Conservation (phyloP, 2,888 invertebrate genomes). For the Notodonta dromedarius region DNA sequence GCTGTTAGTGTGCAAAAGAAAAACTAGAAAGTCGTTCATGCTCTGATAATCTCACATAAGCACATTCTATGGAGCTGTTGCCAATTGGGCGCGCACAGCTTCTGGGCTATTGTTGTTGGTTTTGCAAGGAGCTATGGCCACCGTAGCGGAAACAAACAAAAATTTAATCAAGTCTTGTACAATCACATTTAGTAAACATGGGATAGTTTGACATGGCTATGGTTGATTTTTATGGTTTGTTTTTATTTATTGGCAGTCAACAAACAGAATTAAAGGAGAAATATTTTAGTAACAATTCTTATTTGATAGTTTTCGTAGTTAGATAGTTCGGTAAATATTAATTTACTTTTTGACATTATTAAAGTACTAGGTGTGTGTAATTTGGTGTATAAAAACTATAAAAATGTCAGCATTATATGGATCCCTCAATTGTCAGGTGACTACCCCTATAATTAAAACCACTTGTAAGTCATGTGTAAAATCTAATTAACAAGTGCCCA, state of each 20-base stretch:
- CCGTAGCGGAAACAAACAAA: constrained; percentile 62
- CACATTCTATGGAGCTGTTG: constrained; percentile 67
- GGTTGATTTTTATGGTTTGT: too few relatives aligned
- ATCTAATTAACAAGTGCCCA: neutral
- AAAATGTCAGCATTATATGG: too few relatives aligned
- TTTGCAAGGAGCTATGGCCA: constrained; percentile 68
- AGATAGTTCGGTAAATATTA: too few relatives aligned
- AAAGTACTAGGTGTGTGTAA: too few relatives aligned
- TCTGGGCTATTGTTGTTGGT: constrained; percentile 74
- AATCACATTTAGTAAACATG: constrained; percentile 4
- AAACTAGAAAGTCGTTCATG: constrained; percentile 83
- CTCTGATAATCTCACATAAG: constrained; percentile 77
- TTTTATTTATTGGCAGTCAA: too few relatives aligned
- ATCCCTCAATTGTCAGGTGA: neutral
- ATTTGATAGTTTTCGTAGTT: constrained; percentile 9
- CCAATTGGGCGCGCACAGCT: constrained; percentile 73
- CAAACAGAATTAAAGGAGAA: too few relatives aligned
- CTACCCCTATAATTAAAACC: neutral
- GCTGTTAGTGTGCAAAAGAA: constrained; percentile 44
- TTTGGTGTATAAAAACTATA: too few relatives aligned
- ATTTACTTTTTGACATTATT: too few relatives aligned
- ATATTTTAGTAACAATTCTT: neutral
- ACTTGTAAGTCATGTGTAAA: neutral
- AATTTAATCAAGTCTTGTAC: constrained; percentile 28
- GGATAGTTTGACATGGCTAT: neutral